These are phyloP conservation scores for Habrosyne pyritoides DNA, from an alignment of 2,888 invertebrate genomes.

Conservation along the genomic window DNA sequence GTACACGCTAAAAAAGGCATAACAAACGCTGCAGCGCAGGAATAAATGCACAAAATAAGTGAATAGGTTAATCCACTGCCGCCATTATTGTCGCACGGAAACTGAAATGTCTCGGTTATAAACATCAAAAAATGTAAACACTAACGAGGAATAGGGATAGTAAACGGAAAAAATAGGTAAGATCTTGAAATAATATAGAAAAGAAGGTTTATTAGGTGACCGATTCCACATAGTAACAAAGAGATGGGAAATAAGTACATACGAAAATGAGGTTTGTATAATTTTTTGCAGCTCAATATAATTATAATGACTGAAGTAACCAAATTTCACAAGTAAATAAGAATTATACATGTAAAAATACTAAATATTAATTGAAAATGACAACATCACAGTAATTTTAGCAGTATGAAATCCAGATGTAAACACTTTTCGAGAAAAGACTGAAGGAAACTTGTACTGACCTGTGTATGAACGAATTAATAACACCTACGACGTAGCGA, in stretches of 20 bases:
- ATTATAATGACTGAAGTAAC: slow-evolving; percentile 45
- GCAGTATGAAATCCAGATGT: slow-evolving; percentile 88
- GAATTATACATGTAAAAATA: slow-evolving; percentile 34
- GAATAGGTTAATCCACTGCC: slow-evolving; percentile 82
- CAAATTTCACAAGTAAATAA: slow-evolving; percentile 24
- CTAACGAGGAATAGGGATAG: slow-evolving; percentile 54
- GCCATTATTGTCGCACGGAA: slow-evolving; percentile 82
- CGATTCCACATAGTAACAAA: slow-evolving; percentile 71
- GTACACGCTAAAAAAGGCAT: slow-evolving; percentile 56
- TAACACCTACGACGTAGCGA: slow-evolving; percentile 68
- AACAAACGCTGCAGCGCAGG: slow-evolving; percentile 35
- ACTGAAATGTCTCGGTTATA: slow-evolving; percentile 76
- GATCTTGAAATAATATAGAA: slow-evolving; percentile 26
- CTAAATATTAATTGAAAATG: slow-evolving; percentile 60
- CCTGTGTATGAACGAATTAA: slow-evolving; percentile 63
- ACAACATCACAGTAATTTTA: slow-evolving; percentile 84
- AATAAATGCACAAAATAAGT: slow-evolving; percentile 61
- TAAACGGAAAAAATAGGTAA: slow-evolving; percentile 28
- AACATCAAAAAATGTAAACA: slow-evolving; percentile 83
- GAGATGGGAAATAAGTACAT: slow-evolving; percentile 65
- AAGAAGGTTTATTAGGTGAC: slow-evolving; percentile 28
- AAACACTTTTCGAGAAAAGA: slow-evolving; percentile 86
- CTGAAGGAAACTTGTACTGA: slow-evolving; percentile 61
- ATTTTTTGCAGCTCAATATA: slow-evolving; percentile 49
- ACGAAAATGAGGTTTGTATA: slow-evolving; percentile 75